phyloP scores from a whole-genome alignment of 30 jellyfish, hydroid and myxozoan genomes.

The Pelagia noctiluca region DNA sequence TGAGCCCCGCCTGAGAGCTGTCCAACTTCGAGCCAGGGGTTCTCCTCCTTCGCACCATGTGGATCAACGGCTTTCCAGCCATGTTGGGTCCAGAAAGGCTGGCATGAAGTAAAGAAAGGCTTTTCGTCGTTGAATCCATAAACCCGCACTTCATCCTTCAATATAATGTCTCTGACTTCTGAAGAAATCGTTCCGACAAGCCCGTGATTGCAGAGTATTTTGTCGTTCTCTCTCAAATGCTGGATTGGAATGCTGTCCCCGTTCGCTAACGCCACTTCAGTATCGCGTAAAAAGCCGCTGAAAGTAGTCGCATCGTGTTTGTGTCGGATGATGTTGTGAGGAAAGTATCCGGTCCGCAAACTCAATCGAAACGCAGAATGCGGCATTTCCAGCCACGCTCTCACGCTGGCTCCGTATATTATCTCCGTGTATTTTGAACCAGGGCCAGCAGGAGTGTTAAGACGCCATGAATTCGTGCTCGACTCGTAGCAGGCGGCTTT shows the following conservation, averaged over 20 bases:
- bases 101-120: conserved; percentile 55
- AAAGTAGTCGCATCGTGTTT: conserved; percentile 8
- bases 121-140: conserved; percentile 54
- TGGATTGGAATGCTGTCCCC: conserved; percentile 18
- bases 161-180: conserved; percentile 22
- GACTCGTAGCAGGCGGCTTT: no score
- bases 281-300: conserved; percentile 29
- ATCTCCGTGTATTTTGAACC: no score
- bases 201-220: conserved; percentile 29
- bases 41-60: conserved; percentile 43
- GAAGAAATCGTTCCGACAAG: conserved; percentile 38
- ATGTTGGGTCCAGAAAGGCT: conserved; percentile 76
- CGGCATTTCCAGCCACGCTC: conserved; percentile 37
- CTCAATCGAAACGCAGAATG: conserved; percentile 22
- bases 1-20: conserved; percentile 67
- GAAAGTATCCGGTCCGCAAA: conserved; percentile 4
- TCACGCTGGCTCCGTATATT: conserved; percentile 42
- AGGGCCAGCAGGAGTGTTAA: no score
- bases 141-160: conserved; percentile 14
- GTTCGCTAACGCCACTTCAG: conserved; percentile 21
- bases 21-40: conserved; percentile 67
- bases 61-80: conserved; percentile 80
- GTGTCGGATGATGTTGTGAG: conserved; percentile 5
- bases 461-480: no score
- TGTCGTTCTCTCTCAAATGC: conserved; percentile 19